A percentile compares a stretch with the other conserved stretches of the same genome.
These are phyloP conservation scores for Tyrophagus putrescentiae DNA, from an alignment of 1,140 invertebrate species.

Conservation along the genomic window DNA sequence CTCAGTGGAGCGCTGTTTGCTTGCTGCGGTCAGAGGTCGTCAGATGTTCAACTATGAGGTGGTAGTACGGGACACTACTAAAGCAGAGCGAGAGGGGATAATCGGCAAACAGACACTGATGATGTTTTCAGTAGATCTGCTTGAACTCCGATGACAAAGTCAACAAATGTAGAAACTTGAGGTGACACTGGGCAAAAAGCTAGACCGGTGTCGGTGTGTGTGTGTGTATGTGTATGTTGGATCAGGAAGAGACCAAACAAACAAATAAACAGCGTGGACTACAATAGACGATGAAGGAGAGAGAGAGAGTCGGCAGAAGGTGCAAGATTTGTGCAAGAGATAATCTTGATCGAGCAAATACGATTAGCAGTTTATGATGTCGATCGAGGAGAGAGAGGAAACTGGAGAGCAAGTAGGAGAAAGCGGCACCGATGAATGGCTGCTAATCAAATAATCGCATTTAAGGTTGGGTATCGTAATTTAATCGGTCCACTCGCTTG, in stretches of 20 bases:
- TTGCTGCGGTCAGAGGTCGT: too few relatives aligned
- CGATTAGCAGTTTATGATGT: constrained; percentile 12
- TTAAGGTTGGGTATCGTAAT: constrained; percentile 11
- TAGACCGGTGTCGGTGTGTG: background rate
- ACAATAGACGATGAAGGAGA: background rate
- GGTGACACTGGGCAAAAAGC: background rate
- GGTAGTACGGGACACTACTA: too few relatives aligned
- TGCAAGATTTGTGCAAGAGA: constrained; percentile 15
- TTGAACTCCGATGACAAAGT: too few relatives aligned
- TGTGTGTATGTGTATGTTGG: background rate
- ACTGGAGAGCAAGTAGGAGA: background rate
- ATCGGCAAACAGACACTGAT: too few relatives aligned
- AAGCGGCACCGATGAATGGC: background rate
- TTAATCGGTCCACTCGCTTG: constrained; percentile 5
- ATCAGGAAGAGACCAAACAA: background rate
- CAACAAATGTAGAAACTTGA: too few relatives aligned
- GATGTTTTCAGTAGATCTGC: too few relatives aligned
- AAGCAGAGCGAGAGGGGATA: too few relatives aligned
- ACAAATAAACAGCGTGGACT: background rate
- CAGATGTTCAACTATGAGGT: too few relatives aligned
- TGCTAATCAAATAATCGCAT: constrained; percentile 19
- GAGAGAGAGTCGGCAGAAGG: background rate
- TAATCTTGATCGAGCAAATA: constrained; percentile 19
- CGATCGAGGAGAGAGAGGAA: background rate
- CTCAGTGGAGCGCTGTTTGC: too few relatives aligned